phyloP scores from a whole-genome alignment of 1,140 invertebrate genomes.

The Geopemphigus sp. region DNA sequence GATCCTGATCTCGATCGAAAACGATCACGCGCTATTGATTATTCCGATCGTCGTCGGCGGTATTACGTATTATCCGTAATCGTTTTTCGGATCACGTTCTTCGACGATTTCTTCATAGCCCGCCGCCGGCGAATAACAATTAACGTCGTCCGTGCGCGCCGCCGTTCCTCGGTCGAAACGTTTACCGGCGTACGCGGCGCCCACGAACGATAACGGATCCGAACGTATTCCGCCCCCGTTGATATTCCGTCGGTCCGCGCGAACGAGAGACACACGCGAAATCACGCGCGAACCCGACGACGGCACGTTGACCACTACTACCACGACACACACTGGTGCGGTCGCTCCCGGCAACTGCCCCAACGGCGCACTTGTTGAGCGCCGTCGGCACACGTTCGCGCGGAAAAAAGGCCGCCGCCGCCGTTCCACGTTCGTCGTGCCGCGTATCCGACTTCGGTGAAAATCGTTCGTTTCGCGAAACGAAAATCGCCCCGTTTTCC shows the following conservation, averaged over 20 bases:
- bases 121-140: not conserved
- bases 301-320: constrained; percentile 37
- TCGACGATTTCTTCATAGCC: not conserved
- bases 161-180: not conserved
- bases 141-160: not conserved
- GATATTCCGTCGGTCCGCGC: no score
- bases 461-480: no score
- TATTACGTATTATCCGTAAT: no score
- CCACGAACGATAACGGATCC: no score
- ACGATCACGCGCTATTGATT: no score
- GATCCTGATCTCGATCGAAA: no score
- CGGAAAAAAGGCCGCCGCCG: no score
- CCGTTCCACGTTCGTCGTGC: no score
- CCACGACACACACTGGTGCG: not conserved
- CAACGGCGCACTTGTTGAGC: constrained; percentile 28
- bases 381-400: not conserved
- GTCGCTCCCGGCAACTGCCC: not conserved
- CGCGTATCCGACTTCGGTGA: no score
- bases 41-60: no score
- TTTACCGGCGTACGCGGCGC: not conserved
- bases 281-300: not conserved
- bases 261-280: constrained; percentile 2
- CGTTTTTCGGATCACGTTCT: not conserved
- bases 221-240: no score
- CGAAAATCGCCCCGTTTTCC: no score